A percentile compares a stretch with the other conserved stretches of the same genome.
phyloP scores from a whole-genome alignment of 2,888 invertebrate genomes.

The Andricus quercusramuli region DNA sequence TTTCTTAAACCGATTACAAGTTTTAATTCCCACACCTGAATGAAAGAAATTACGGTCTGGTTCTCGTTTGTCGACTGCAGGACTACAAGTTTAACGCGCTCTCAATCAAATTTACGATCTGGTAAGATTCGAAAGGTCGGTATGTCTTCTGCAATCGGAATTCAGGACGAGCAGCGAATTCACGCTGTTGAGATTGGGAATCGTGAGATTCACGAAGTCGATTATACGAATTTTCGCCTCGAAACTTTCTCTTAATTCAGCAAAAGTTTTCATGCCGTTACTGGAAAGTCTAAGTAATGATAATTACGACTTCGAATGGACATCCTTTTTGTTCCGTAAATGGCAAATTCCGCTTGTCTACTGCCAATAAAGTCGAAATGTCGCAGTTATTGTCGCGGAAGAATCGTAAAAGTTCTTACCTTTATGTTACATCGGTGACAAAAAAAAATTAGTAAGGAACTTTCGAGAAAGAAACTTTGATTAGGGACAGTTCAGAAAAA shows the following conservation, averaged over 20 bases:
- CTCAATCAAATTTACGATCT: slow-evolving; percentile 46
- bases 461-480: not conserved
- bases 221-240: slow-evolving; percentile 40
- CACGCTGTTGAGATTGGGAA: slow-evolving; percentile 31
- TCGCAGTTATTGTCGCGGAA: slow-evolving; percentile 6
- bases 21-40: slow-evolving; percentile 29
- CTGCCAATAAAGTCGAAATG: slow-evolving; percentile 9
- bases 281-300: slow-evolving; percentile 36
- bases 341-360: slow-evolving; percentile 2
- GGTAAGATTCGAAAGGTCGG: slow-evolving; percentile 45
- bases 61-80: slow-evolving; percentile 7
- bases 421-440: not conserved
- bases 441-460: no score
- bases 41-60: slow-evolving; percentile 34
- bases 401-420: not conserved
- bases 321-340: slow-evolving; percentile 22
- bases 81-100: slow-evolving; percentile 41
- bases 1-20: slow-evolving; percentile 26
- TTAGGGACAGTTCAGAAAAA: no score
- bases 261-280: slow-evolving; percentile 11
- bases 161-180: slow-evolving; percentile 44
- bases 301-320: slow-evolving; percentile 21
- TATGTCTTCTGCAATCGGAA: slow-evolving; percentile 43
- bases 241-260: slow-evolving; percentile 31
- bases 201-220: slow-evolving; percentile 39